Evolutionary conservation across 1,140 invertebrate species (phyloP), one percentile per base, ranked within the genome.

Genomic region (Ostrea edulis): DNA sequence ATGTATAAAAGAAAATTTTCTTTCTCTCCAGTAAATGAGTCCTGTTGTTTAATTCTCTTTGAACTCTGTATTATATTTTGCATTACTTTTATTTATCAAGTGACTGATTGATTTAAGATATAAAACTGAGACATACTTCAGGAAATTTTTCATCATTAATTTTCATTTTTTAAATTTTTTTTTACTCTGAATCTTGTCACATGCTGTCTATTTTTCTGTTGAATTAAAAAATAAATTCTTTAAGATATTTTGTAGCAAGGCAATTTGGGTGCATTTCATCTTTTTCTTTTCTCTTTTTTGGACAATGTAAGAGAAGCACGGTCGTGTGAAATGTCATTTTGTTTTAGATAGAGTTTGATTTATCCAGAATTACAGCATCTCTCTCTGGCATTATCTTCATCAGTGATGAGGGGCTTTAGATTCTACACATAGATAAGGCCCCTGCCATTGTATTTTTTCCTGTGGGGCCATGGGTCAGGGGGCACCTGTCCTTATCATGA

Each of bases 321-420:
- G 68, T 77, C 68, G 29, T 77, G 68, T 77, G 68, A 77, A 77
- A 25, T 77, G 68, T 77, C 68, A 77, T 77, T 77, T 77, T 77
- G 68, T 35, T 77, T 25, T 35, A n/a, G 68, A 77, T 77, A 77
- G 68, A 77, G 29, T 77, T 77, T 77, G 68, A 77, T 77, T 77
- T 77, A 77, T 77, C 68, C 68, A 35, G 22, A 25, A 9, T 77
- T 77, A 77, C 68, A 77, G 68, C 68, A 77, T 77, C 68, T 77
- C 29, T 25, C 17, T 77, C 29, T 77, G 68, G 25, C 68, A 77
- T 77, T 77, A 77, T 77, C 68, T 77, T 35, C 25, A 77, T 77
- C 68, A 77, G 17, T 77, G 68, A 77, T 29, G 68, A 77, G 68
- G 35, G 35, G 68, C 68, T 77, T 77, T 77, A 77, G 68, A 77